Evolutionary conservation across 2,113 vertebrate species (phyloP).

Genomic region (Dissostichus mawsoni): DNA sequence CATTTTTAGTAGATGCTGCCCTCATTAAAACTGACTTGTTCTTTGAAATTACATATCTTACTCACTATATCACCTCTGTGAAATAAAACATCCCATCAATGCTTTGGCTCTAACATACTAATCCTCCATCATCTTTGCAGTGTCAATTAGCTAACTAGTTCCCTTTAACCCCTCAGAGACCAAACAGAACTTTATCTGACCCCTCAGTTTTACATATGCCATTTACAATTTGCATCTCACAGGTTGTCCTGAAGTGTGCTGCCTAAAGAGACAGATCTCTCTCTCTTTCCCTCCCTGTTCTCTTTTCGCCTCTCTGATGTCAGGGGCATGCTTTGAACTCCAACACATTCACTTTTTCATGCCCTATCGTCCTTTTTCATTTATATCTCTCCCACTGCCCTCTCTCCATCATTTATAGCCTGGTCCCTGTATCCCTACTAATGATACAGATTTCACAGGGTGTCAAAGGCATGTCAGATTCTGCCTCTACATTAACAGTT

Average conservation of each 20-base stretch:
- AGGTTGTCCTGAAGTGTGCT: conserved; percentile 63
- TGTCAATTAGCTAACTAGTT: conserved; percentile 63
- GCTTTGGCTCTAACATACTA: conserved; percentile 34
- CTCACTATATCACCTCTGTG: conserved; percentile 7
- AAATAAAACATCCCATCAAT: conserved; percentile 18
- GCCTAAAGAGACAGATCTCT: conserved; percentile 67
- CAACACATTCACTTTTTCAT: conserved; percentile 70
- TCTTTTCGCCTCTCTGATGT: conserved; percentile 66
- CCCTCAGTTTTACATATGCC: conserved; percentile 79
- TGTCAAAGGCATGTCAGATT: conserved; percentile 69
- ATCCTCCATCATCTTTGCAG: conserved; percentile 54
- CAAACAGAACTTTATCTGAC: conserved; percentile 77
- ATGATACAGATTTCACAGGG: conserved; percentile 75
- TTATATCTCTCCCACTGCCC: conserved; percentile 60
- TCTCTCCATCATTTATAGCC: conserved; percentile 63
- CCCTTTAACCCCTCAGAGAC: conserved; percentile 67
- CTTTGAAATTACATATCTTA: conserved; percentile 1
- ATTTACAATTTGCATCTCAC: conserved; percentile 76
- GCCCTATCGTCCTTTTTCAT: conserved; percentile 54
- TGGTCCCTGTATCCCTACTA: conserved; percentile 58
- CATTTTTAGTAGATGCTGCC: no score
- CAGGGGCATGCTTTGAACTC: conserved; percentile 82
- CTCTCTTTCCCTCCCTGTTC: conserved; percentile 23
- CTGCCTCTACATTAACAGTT: conserved; percentile 44
- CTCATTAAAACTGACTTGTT: neutral